These are phyloP conservation scores for Morone chrysops DNA, from an alignment of 2,113 vertebrate genomes.

Conservation along the genomic window DNA sequence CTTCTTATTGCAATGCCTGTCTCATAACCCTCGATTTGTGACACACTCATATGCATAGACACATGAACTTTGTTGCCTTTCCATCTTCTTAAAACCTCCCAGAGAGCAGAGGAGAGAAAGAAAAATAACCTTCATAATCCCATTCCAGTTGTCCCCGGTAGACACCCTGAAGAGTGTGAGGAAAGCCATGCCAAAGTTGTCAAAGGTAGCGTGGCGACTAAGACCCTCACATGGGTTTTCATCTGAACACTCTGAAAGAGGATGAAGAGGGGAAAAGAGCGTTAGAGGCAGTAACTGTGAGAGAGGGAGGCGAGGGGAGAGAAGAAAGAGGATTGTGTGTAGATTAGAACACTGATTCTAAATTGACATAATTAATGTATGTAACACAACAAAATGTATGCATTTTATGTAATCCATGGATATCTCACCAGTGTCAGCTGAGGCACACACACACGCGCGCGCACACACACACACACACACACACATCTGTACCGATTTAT, in stretches of 20 bases:
- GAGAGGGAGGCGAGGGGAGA: conserved; percentile 28
- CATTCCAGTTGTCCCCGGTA: conserved; percentile 99
- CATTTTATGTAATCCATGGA: conserved; percentile 64
- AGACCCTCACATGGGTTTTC: conserved; percentile 96
- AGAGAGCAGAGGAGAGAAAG: conserved; percentile 2
- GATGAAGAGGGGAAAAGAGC: conserved; percentile 37
- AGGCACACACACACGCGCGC: conserved; percentile 26
- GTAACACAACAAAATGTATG: conserved; percentile 67
- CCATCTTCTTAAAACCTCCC: conserved; percentile 35
- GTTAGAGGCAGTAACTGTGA: conserved; percentile 32
- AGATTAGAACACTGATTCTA: conserved; percentile 47
- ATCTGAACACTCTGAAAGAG: conserved; percentile 91
- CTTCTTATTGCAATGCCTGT: conserved; percentile 44
- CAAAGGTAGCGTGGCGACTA: conserved; percentile 96
- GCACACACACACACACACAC: conserved; percentile 38
- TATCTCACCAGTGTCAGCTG: conserved; percentile 61
- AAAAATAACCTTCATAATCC: conserved; percentile 95
- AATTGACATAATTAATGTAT: conserved; percentile 69
- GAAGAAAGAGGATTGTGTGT: conserved; percentile 31
- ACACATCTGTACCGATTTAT: conserved; percentile 24
- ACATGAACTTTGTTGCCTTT: conserved; percentile 16
- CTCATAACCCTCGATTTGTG: conserved; percentile 36
- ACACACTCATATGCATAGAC: conserved; percentile 29
- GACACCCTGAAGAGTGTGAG: conserved; percentile 97
- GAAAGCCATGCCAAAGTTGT: conserved; percentile 99